Base-by-base conservation (phyloP, 2,888 invertebrate genomes). In the Melolontha melolontha region DNA sequence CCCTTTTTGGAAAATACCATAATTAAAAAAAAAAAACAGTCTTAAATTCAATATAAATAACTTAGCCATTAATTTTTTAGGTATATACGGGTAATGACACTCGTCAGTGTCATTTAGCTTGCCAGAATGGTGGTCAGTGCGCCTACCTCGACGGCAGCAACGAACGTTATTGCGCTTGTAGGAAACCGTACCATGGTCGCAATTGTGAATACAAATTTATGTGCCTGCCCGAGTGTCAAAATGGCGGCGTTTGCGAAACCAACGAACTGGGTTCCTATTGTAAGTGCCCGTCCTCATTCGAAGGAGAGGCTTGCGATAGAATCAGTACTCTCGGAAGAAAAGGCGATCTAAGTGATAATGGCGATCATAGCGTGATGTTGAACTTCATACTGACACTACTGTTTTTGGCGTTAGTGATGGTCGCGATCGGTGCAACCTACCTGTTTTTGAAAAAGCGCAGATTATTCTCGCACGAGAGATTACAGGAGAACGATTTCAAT, bases 401-500 rank as follows among this genome's bases (percentile, higher is more conserved):
- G 62, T 69, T 79, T 34, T 57, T 72, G 34, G 44, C 42, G 29
- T 8, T 59, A 11, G 47, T 71, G 16, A 40, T 67, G 8, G 66
- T 71, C n/a, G 79, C 78, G 1, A 73, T 78, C 57, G 75, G 78
- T 10, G 74, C 71, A 7, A 79, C 79, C 54, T 79, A 80, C 66
- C 77, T 79, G 65, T 75, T 78, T 40, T 70, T 79, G 34, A 77
- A 73, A 63, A 78, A 76, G 49, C 72, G 81, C 66, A 74, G 76
- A 51, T 87, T 90, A 59, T 94, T 94, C 81, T 89, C 90, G 75
- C 94, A 94, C 85, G 90, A 92, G 69, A 87, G 94, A 10, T 89
- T 94, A 77, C 88, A 92, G 68, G 94, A 94, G 83, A 93, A 92
- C 83, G 92, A 94, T 79, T 83, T 83, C 63, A 94, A 93, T 86